Percentiles rank a stretch among this genome's conserved stretches.
These are phyloP conservation scores for Perizoma flavofasciatum DNA, from an alignment of 2,888 invertebrate genomes.

Conservation along the genomic window DNA sequence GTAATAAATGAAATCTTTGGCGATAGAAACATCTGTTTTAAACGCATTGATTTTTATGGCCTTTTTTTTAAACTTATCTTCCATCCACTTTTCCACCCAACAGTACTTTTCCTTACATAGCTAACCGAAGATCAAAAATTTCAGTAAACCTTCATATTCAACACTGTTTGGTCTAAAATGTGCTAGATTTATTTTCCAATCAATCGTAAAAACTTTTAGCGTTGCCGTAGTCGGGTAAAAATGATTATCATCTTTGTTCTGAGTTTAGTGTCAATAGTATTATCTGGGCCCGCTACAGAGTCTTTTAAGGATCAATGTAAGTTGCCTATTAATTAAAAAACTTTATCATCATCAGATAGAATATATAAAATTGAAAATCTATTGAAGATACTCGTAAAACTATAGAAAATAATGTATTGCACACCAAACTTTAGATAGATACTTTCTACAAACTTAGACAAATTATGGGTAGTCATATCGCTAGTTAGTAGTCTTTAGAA, in stretches of 20 bases:
- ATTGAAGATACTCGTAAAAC: neutral
- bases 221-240: neutral
- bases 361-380: neutral
- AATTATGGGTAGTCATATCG: too few species aligned
- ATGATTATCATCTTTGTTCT: slow-evolving; percentile 15
- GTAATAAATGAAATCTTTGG: too few species aligned
- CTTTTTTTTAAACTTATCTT: neutral
- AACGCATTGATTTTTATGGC: neutral
- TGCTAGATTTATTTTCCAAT: slow-evolving; percentile 8
- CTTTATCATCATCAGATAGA: neutral
- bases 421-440: too few species aligned
- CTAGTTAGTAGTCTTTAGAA: too few species aligned
- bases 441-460: too few species aligned
- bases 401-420: too few species aligned
- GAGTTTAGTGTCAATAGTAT: slow-evolving; percentile 13
- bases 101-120: slow-evolving; percentile 24
- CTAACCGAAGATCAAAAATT: neutral
- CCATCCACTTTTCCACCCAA: slow-evolving; percentile 11
- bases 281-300: slow-evolving; percentile 35
- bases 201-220: neutral
- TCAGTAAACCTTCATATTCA: slow-evolving; percentile 15
- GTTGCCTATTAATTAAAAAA: slow-evolving; percentile 19
- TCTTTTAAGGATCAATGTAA: slow-evolving; percentile 56
- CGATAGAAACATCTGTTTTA: too few species aligned
- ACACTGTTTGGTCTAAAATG: slow-evolving; percentile 16